These are phyloP conservation scores for Andrena haemorrhoa DNA, from an alignment of 2,888 invertebrate genomes.

Conservation along the genomic window DNA sequence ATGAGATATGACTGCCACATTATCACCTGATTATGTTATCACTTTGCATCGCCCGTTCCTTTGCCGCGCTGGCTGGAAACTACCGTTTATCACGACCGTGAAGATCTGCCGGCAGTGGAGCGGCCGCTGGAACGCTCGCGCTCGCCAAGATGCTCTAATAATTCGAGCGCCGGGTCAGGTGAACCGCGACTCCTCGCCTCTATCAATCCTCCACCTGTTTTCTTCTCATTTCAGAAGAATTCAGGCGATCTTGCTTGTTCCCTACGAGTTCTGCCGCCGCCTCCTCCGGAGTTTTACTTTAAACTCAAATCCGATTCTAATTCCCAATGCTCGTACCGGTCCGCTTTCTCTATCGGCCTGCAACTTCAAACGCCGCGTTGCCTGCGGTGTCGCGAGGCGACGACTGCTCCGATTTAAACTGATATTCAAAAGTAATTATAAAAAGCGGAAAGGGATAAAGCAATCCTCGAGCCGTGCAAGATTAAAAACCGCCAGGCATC, in stretches of 20 bases:
- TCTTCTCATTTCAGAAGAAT: background rate
- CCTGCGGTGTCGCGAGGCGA: background rate
- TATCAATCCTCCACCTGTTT: background rate
- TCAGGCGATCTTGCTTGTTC: too few relatives aligned
- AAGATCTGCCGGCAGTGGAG: slow-evolving; percentile 54
- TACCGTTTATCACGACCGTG: slow-evolving; percentile 77
- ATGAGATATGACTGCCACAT: slow-evolving; percentile 81
- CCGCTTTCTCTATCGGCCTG: too few relatives aligned
- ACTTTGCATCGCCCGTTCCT: slow-evolving; percentile 81
- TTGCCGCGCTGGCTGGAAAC: slow-evolving; percentile 74
- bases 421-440: slow-evolving; percentile 9
- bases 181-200: background rate
- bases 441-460: background rate
- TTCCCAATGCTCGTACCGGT: too few relatives aligned
- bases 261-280: too few relatives aligned
- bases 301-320: too few relatives aligned
- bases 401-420: background rate
- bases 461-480: background rate
- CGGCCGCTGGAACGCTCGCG: slow-evolving; percentile 33
- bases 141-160: slow-evolving; percentile 24
- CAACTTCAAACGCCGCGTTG: background rate
- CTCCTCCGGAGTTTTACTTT: too few relatives aligned
- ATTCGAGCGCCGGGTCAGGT: slow-evolving; percentile 5
- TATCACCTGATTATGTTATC: slow-evolving; percentile 84
- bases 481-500: slow-evolving; percentile 39